Base-by-base conservation (phyloP, 2,113 vertebrate species). In the Rostratula benghalensis region DNA sequence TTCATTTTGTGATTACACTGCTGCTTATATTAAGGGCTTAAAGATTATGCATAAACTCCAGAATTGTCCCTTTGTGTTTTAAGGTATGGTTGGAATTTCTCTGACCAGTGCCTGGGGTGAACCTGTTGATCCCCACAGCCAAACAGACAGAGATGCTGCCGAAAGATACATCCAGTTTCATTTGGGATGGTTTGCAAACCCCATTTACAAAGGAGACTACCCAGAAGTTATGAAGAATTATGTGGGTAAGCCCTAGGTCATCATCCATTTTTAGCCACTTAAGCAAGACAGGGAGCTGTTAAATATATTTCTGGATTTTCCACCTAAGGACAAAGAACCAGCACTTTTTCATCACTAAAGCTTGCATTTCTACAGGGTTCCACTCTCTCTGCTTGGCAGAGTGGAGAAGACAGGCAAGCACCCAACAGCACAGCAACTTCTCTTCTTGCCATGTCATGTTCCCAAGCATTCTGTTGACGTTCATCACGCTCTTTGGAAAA, bases 121-220 rank as follows among this genome's bases (percentile, higher is more conserved):
- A 37, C 99, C 99, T 2, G 96, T 99, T 67, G 99, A 99, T 89
- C 97, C 99, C n/a, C 98, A 96, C 51, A 98, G 98, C 96, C 98
- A 98, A 61, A 98, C 98, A 75, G 99, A 99, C 57, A 95, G 98
- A 18, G 99, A 99, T 22, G 99, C 99, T 76, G 99, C 99, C 4
- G 99, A 99, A 89, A 97, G 99, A 97, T 99, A 99, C 27, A 98
- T 99, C 30, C 99, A 99, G 86, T 99, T 99, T 97, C 98, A 98
- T 84, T 89, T 99, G 77, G 99, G 99, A 89, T 99, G 99, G 99
- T 99, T 99, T 96, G 99, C 99, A 78, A 99, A 99, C 48, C 99
- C 99, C 3, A 97, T 99, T 86, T 99, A 98, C 81, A 98, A 98
- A n/a, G 99, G 99, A 69, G 99, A 99, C 97, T 99, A 99, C 79